Evolutionary conservation across 2,888 invertebrate genomes (phyloP).

Genomic region (Ennomos fuscantarius): DNA sequence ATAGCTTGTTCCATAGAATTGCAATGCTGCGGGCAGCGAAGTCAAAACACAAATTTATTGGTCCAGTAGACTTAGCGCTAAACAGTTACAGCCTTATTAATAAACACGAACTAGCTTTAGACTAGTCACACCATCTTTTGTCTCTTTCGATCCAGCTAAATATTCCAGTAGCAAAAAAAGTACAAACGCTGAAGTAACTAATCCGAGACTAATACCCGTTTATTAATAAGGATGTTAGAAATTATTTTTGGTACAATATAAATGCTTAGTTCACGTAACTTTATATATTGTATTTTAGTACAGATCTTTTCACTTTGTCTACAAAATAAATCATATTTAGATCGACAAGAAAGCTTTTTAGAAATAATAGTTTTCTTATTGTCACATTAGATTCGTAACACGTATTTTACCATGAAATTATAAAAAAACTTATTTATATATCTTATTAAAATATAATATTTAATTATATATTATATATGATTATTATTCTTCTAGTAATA

Average conservation of each 20-base stretch:
- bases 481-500: constrained; percentile 10
- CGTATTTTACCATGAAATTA: constrained; percentile 7
- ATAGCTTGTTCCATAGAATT: constrained; percentile 15
- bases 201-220: no score
- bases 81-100: no score
- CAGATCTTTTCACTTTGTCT: constrained; percentile 14
- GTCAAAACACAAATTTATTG: constrained; percentile 24
- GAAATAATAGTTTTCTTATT: constrained; percentile 3
- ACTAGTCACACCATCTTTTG: no score
- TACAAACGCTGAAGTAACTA: no score
- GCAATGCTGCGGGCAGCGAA: constrained; percentile 40
- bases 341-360: constrained; percentile 8
- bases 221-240: no score
- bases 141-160: no score
- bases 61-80: constrained; percentile 39
- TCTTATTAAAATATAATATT: constrained; percentile 4
- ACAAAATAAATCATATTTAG: constrained; percentile 1
- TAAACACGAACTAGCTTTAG: no score
- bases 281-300: constrained; percentile 6
- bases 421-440: constrained; percentile 10
- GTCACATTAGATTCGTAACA: constrained; percentile 5
- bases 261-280: constrained; percentile 19
- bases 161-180: no score
- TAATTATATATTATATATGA: no score
- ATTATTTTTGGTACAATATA: constrained; percentile 29